Conservation (phyloP, 2,797 vertebrate species). For the Sitta carolinensis region DNA sequence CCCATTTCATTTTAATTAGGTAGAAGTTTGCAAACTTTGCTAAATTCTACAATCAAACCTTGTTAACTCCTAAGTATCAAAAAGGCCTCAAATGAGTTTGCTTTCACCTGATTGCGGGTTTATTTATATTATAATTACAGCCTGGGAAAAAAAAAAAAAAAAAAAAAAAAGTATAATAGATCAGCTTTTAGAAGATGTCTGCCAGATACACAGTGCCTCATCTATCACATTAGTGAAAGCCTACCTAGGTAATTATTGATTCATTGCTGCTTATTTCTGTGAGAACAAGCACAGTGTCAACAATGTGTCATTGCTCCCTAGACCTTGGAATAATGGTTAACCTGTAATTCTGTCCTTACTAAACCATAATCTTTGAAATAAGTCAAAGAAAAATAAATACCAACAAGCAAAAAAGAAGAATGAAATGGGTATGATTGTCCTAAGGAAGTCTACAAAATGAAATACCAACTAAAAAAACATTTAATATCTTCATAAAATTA, state of each 20-base stretch:
- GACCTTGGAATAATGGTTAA: neutral
- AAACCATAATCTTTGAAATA: neutral
- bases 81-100: neutral
- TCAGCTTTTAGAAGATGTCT: neutral
- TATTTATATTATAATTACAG: neutral
- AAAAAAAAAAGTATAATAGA: neutral
- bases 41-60: neutral
- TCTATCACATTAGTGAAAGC: neutral
- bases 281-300: neutral
- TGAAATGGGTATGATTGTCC: neutral
- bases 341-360: neutral
- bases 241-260: neutral
- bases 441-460: neutral
- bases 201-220: neutral
- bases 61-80: neutral
- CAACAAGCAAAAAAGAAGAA: neutral
- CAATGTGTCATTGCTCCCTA: neutral
- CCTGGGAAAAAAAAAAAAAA: fast-evolving
- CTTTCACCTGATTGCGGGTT: neutral
- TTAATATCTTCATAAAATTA: neutral
- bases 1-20: neutral
- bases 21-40: neutral
- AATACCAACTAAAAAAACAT: neutral
- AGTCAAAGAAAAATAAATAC: neutral
- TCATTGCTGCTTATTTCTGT: neutral